Base-by-base conservation (phyloP, 2,797 vertebrate genomes). In the Pipistrellus pipistrellus region DNA sequence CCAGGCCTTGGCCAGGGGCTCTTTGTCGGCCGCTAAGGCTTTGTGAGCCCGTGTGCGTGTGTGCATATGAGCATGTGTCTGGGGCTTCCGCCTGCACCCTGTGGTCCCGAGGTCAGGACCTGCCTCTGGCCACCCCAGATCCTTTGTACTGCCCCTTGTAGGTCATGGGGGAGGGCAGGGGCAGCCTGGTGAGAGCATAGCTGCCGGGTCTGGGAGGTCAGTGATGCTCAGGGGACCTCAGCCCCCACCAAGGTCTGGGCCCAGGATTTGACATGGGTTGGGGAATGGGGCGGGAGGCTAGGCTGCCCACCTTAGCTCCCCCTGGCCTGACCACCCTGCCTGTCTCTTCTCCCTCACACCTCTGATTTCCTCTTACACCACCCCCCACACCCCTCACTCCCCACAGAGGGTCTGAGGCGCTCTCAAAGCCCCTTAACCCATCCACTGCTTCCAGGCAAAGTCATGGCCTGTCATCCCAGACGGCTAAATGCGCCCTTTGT, bases 391-490 rank as follows among this genome's bases (percentile, higher is more conserved):
- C 0, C 57, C 25, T 12, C 57, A 11, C 23, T 25, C 25, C 10
- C 59, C 5, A 0, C 59, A 35, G 69, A 17, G 2, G 30, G 35
- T 41, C 27, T 3, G n/a, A 8, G 25, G 8, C 3, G 0, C 17
- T 38, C 25, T 75, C 72, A 17, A 14, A 72, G 27, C 53, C 57
- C 10, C 14, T 30, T 72, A 3, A 53, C 18, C 38, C 51, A 64
- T 23, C 21, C 35, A 11, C 25, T 68, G 73, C 73, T 80, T 41
- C 84, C 13, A 41, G 35, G 71, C 21, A 18, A 23, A 4, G 1
- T 8, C 0, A 41, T 41, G 32, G n/a, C 30, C 25, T n/a, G 3
- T 8, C 9, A 0, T 13, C 13, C 9, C 17, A 12, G 27, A 4
- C 3, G 4, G 23, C 9, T 41, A 21, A 38, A 18, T 11, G 32